Base-by-base conservation (phyloP, 2,888 invertebrate species). In the Leptopterna dolabrata region DNA sequence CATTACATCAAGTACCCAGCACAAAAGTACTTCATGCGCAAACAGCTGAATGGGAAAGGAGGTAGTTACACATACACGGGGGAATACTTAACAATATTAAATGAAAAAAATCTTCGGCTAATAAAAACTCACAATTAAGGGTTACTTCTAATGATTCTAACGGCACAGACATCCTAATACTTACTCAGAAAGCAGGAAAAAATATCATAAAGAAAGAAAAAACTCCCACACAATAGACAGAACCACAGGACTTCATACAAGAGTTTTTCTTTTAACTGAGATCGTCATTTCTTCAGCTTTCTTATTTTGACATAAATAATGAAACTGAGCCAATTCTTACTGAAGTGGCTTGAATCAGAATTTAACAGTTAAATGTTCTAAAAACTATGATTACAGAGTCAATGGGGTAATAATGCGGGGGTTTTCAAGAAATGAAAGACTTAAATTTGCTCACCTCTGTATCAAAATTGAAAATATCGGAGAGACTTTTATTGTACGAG, bases 71-170 rank as follows among this genome's bases (percentile, higher is more conserved):
- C 24, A 63, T 24, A 63, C 51, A 63, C 24, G 51, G 24, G 63
- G 63, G 63, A 63, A 63, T 63, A 63, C 63, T 24, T 24, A 63
- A 27, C 9, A 63, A 63, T 7, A 63, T 63, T 63, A 63, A 63
- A 24, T 63, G 63, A 63, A 24, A 63, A 63, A 36, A 19, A 24
- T 63, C 24, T 24, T 63, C 63, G 63, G 27, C 63, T 63, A 63
- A 63, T 63, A 63, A 63, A 55, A 63, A 63, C 63, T 4, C 63
- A 63, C 63, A 63, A 63, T 63, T 63, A 63, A 63, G 24, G 24
- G 63, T 63, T 63, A 63, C 63, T 63, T 13, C 63, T 63, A 63
- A 63, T 63, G 63, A 63, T 63, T 63, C 63, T 63, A 63, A 63
- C 24, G 63, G 63, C 63, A 27, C 24, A 63, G 63, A 63, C 63